Base-by-base conservation (phyloP, 2,888 invertebrate species). In the Heterodera filipjevi region DNA sequence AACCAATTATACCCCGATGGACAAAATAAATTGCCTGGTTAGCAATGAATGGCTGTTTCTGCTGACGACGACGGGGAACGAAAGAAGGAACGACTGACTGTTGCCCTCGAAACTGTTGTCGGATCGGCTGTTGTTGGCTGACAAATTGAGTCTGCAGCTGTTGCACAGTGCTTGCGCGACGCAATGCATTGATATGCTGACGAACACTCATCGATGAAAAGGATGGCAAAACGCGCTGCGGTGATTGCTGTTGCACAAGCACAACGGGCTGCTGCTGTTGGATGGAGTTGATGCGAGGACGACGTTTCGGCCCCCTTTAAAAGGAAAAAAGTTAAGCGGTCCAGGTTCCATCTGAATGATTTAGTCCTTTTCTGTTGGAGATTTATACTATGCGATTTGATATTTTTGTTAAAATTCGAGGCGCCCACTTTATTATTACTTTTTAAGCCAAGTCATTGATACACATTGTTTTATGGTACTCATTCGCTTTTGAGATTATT, bases 121-220 rank as follows among this genome's bases (percentile, higher is more conserved):
- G 68, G 10, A 10, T 64, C 2, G 64, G 66, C 33, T 64, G 75
- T n/a, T 75, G 75, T 19, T 74, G 74, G 46, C 22, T 64, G 6
- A 35, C 66, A 64, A 75, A 75, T 14, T 64, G 75, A 33, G 30
- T 59, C 53, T 75, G 75, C 19, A 75, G 75, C 33, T 75, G 75
- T 32, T 64, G 75, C 22, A 75, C 66, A 16, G 66, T 66, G 12
- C 19, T 75, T 3, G 75, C 76, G 10, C 66, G 49, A 27, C 79
- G 76, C 71, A 79, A 46, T n/a, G 76, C 77, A 53, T 66, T 77
- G 27, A 79, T 78, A 46, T 79, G 79, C n/a, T 72, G 66, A 33
- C 79, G 79, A 12, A 79, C 71, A 39, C 66, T 44, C 44, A 35
- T 27, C 39, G 49, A n/a, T 3, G 64, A 74, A 30, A 27, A 35